Evolutionary conservation across 2,888 invertebrate genomes (phyloP).

Genomic region (Latrodectus elegans): DNA sequence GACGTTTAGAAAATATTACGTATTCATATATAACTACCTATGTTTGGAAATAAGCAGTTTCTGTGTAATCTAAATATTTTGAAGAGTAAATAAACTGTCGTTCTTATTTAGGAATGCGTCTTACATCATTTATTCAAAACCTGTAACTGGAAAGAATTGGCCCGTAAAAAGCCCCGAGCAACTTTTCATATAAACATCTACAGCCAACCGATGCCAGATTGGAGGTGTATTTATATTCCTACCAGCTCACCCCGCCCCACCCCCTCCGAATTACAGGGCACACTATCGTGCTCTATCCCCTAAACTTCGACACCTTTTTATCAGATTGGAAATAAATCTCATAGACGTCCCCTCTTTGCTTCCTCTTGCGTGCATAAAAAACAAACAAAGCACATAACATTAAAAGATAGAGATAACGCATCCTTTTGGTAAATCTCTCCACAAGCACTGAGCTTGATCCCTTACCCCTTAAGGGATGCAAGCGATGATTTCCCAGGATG

Average conservation of each 20-base stretch:
- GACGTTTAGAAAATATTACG: no score
- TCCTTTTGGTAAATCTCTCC: background rate
- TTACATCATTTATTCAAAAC: no score
- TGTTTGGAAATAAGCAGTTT: no score
- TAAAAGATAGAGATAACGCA: slow-evolving; percentile 27
- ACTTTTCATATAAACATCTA: no score
- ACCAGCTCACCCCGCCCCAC: background rate
- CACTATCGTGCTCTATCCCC: background rate
- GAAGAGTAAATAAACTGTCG: no score
- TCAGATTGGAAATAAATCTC: slow-evolving; percentile 34
- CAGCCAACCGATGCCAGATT: no score
- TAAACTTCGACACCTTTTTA: slow-evolving; percentile 23
- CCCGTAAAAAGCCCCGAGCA: no score
- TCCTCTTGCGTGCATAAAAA: background rate
- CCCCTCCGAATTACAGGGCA: background rate
- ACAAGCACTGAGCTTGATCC: background rate
- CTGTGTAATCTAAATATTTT: no score
- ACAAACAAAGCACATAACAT: slow-evolving; percentile 12
- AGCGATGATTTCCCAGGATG: slow-evolving; percentile 2
- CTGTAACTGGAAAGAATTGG: no score
- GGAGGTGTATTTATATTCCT: background rate
- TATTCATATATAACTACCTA: no score
- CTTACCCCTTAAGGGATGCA: background rate
- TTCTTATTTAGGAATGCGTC: no score
- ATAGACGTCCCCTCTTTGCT: background rate